Conservation (phyloP, 1,140 invertebrate genomes). For the Cheumatopsyche charites region DNA sequence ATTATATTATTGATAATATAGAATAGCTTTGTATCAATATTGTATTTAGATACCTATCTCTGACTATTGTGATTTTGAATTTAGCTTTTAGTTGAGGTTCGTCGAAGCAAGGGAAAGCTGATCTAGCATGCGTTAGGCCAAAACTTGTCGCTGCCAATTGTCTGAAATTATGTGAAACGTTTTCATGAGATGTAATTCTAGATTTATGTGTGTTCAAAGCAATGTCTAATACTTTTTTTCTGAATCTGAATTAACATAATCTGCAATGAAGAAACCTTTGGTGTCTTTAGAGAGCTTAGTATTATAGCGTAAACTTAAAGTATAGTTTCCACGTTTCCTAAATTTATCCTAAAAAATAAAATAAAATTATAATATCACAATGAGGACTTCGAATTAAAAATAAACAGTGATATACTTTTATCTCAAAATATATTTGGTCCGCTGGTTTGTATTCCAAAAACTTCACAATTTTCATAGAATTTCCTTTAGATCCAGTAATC, state of each 20-base stretch:
- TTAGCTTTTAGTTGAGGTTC: slow-evolving; percentile 94
- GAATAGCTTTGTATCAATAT: neutral
- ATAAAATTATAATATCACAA: neutral
- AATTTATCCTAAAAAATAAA: slow-evolving; percentile 67
- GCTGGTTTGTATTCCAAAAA: slow-evolving; percentile 80
- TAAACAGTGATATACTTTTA: slow-evolving; percentile 62
- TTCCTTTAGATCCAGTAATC: slow-evolving; percentile 73
- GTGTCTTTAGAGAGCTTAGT: slow-evolving; percentile 79
- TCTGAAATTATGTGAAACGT: slow-evolving; percentile 60
- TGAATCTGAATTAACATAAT: slow-evolving; percentile 75
- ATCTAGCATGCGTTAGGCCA: slow-evolving; percentile 90
- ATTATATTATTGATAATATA: neutral
- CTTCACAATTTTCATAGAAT: slow-evolving; percentile 72
- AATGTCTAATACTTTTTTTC: slow-evolving; percentile 85
- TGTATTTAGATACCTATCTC: slow-evolving; percentile 63
- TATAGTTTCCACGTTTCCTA: slow-evolving; percentile 79
- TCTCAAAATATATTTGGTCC: slow-evolving; percentile 86
- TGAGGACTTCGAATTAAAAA: slow-evolving; percentile 9
- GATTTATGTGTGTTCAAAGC: slow-evolving; percentile 32
- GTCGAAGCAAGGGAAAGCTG: slow-evolving; percentile 96
- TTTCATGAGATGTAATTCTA: slow-evolving; percentile 23
- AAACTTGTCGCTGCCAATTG: slow-evolving; percentile 94
- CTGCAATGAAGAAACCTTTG: slow-evolving; percentile 92
- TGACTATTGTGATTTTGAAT: slow-evolving; percentile 88
- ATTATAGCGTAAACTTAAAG: slow-evolving; percentile 82